Percentiles rank a stretch among this genome's conserved stretches.
phyloP scores from a whole-genome alignment of 2,888 invertebrate species.

The Epirrita christyi region DNA sequence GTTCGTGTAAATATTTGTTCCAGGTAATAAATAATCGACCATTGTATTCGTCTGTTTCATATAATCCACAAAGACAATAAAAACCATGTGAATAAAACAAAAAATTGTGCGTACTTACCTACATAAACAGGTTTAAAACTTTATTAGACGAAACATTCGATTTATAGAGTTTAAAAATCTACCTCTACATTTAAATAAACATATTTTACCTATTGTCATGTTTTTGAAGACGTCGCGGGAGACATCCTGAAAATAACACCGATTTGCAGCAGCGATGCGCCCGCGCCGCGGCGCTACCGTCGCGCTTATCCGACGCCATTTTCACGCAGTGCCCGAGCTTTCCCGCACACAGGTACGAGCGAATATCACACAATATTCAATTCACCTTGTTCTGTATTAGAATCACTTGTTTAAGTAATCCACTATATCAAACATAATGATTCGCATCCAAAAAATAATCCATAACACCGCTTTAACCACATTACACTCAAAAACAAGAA shows the following conservation, averaged over 20 bases:
- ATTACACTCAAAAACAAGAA: constrained; percentile 64
- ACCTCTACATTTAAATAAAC: constrained; percentile 1
- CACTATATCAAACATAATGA: constrained; percentile 20
- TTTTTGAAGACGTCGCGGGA: constrained; percentile 81
- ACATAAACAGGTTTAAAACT: no score
- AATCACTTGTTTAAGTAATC: constrained; percentile 38
- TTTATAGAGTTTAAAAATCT: no score
- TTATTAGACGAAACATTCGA: no score
- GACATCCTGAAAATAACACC: constrained; percentile 83
- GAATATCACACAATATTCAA: constrained; percentile 38
- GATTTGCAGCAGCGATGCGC: constrained; percentile 75
- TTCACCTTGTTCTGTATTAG: constrained; percentile 35
- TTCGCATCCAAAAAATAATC: constrained; percentile 20
- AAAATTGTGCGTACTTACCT: no score
- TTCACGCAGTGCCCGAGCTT: constrained; percentile 80
- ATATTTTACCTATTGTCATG: constrained; percentile 54
- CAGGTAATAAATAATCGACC: no score
- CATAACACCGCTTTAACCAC: constrained; percentile 27
- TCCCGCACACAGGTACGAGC: constrained; percentile 79
- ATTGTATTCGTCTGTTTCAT: no score
- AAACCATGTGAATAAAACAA: no score
- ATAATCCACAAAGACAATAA: no score
- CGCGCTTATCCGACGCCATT: constrained; percentile 79
- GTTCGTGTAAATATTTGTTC: no score
- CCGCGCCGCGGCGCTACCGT: constrained; percentile 71